These are phyloP conservation scores for Channallabes apus DNA, from an alignment of 2,797 vertebrate genomes.

Conservation along the genomic window DNA sequence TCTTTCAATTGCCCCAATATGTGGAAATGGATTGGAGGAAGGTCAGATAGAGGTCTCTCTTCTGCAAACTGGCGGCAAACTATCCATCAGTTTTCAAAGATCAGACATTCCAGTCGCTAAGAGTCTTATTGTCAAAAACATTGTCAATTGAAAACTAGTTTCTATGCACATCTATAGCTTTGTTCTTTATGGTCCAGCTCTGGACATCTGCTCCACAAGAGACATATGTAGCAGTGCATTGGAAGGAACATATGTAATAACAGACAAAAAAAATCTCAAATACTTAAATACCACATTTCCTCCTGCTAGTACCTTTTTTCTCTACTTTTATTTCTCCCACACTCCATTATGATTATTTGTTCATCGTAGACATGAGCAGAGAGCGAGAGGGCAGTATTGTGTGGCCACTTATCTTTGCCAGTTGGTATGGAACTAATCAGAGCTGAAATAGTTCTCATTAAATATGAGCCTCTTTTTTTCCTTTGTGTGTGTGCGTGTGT, in stretches of 20 bases:
- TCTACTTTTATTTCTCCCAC: background rate
- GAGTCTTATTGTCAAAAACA: too few relatives aligned
- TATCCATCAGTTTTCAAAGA: too few relatives aligned
- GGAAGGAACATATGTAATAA: conserved; percentile 12
- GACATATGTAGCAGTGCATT: background rate
- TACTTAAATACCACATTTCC: conserved; percentile 9
- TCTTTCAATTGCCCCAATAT: too few relatives aligned
- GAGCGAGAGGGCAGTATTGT: conserved; percentile 51
- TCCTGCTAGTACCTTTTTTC: background rate
- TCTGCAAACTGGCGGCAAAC: too few relatives aligned
- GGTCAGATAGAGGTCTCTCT: too few relatives aligned
- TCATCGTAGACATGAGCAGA: conserved; percentile 36
- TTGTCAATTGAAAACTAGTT: background rate
- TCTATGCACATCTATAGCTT: background rate
- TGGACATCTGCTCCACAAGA: background rate
- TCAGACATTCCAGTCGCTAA: too few relatives aligned
- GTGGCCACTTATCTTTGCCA: conserved; percentile 69
- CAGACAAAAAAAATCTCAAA: conserved; percentile 35
- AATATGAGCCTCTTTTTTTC: conserved; percentile 62
- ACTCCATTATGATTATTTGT: conserved; percentile 39
- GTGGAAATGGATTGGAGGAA: too few relatives aligned
- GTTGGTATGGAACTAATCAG: conserved; percentile 78
- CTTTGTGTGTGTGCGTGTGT: conserved; percentile 13
- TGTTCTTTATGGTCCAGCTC: background rate
- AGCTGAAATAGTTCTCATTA: conserved; percentile 77